A percentile compares a stretch with the other conserved stretches of the same genome.
phyloP scores from a whole-genome alignment of 2,888 invertebrate species.

The Campopleginae sp. region DNA sequence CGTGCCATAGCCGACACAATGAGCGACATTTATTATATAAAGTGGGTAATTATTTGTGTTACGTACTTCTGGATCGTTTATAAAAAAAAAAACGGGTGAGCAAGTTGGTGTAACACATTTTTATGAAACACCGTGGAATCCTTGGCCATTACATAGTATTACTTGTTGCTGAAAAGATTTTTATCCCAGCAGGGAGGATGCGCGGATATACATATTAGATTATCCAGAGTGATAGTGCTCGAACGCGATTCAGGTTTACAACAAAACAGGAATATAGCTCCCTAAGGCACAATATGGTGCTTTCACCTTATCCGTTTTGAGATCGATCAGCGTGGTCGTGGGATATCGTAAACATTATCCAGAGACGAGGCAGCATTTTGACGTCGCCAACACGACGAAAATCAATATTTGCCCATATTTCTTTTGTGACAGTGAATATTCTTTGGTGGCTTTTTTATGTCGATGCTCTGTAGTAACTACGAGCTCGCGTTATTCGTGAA shows the following conservation, averaged over 20 bases:
- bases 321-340: constrained; percentile 18
- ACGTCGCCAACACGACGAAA: background rate
- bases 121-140: background rate
- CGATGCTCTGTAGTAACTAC: constrained; percentile 1
- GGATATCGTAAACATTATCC: constrained; percentile 5
- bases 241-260: constrained; percentile 42
- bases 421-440: background rate
- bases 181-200: constrained; percentile 7
- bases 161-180: constrained; percentile 52
- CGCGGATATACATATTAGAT: constrained; percentile 16
- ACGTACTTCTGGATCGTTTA: background rate
- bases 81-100: background rate
- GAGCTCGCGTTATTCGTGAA: constrained; percentile 7
- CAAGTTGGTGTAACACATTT: background rate
- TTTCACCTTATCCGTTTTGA: constrained; percentile 42
- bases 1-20: background rate
- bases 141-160: constrained; percentile 20
- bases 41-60: background rate
- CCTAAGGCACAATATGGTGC: constrained; percentile 38
- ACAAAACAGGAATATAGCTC: constrained; percentile 30
- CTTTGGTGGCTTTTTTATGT: background rate
- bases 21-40: background rate
- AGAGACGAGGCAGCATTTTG: too few species aligned
- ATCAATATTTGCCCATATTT: constrained; percentile 10
- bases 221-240: constrained; percentile 17